Evolutionary conservation across 2,113 vertebrate species (phyloP).

Genomic region (Notiomystis cincta): DNA sequence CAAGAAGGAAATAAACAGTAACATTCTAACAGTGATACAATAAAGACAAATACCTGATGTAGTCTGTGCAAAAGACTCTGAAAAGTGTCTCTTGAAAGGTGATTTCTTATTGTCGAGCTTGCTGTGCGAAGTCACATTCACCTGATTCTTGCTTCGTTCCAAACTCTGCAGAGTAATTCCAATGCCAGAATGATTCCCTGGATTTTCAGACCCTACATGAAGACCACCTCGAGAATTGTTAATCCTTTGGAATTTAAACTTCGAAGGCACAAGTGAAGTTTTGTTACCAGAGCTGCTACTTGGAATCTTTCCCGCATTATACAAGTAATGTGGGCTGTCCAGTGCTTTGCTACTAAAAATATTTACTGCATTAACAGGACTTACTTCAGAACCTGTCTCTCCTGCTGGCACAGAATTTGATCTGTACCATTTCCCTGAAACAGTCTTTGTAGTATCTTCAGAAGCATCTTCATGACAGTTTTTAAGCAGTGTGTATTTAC

Average conservation of each 20-base stretch:
- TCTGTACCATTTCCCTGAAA: constrained; percentile 24
- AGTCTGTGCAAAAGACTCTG: constrained; percentile 70
- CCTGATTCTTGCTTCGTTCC: constrained; percentile 41
- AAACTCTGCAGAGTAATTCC: constrained; percentile 6
- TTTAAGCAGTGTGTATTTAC: not conserved
- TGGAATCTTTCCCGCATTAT: not conserved
- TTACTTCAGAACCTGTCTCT: constrained; percentile 20
- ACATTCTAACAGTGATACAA: not conserved
- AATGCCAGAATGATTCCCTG: not conserved
- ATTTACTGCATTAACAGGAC: not conserved
- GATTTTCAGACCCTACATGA: not conserved
- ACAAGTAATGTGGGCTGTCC: not conserved
- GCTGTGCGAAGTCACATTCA: constrained; percentile 3
- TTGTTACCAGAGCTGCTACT: not conserved
- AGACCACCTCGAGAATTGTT: constrained; percentile 33
- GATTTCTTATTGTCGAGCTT: constrained; percentile 39
- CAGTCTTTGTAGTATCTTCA: not conserved
- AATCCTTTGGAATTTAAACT: constrained; percentile 70
- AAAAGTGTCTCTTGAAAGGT: constrained; percentile 78
- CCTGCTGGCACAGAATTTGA: constrained; percentile 18
- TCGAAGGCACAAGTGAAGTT: constrained; percentile 17
- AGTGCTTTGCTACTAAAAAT: not conserved
- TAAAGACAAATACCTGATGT: constrained; percentile 78
- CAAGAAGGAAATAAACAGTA: not conserved
- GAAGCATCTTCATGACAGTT: not conserved